Evolutionary conservation across 2,888 invertebrate genomes (phyloP), one percentile per base, ranked within the genome.

Genomic region (Hypselothyrea guttata): DNA sequence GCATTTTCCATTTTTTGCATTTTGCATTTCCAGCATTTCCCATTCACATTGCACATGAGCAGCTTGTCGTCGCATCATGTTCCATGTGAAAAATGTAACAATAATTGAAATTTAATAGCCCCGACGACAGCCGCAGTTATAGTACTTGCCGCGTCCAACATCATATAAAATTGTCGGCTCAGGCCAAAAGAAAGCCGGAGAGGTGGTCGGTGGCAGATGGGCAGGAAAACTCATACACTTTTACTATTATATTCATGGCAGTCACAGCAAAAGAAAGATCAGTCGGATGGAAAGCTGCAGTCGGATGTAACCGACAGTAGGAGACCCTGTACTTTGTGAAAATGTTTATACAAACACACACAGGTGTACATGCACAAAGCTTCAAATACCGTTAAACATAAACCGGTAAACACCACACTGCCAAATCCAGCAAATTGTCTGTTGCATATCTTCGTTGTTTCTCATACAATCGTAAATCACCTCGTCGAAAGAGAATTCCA

Each of bases 21-120:
- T 37, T 28, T 37, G 16, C 48, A 44, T 47, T 52, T 61, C 27
- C 30, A 27, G 44, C 56, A 68, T 58, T 54, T 73, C 73, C 68
- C 63, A 71, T 59, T 45, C 55, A 61, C 48, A 54, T 51, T 72
- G 58, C 48, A 41, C 46, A 59, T 49, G 42, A 22, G 22, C 35
- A 22, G 22, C 35, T 38, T 62, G 62, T 72, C 55, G 55, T 55
- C 58, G 58, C 41, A 53, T 40, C 33, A 65, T 16, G 40, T 44
- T 13, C 48, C 70, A 45, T 79, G 75, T 81, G 79, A 81, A 73
- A 84, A 75, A 84, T 84, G 77, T 81, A 82, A 81, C 76, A 82
- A 82, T 82, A 84, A 82, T 82, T 82, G 82, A 82, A 82, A 84
- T 82, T 84, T 84, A 82, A 82, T 82, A 84, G 84, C 76, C 63